Base-by-base conservation (phyloP, 2,113 vertebrate genomes). In the Notothenia rossii region DNA sequence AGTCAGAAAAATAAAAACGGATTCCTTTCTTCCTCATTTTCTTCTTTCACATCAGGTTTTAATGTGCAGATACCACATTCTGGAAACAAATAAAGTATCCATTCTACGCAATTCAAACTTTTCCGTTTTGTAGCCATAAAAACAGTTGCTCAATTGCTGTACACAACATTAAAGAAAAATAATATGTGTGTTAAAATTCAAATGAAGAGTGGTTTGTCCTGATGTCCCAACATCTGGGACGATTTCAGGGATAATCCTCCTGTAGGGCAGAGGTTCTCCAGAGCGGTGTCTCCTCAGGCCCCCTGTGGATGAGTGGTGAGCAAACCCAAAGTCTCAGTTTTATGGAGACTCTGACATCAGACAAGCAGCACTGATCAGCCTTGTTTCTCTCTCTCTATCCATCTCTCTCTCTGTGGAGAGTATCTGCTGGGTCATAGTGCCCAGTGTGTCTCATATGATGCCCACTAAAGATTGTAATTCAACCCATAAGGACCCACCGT, bases 361-460 rank as follows among this genome's bases (percentile, higher is more conserved):
- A 93, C 91, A 90, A 88, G 84, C 64, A 64, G 77, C 82, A 88
- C 64, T 89, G 86, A 93, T 93, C 86, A 85, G 61, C 82, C 59
- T 58, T 33, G 63, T 45, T 64, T 48, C 53, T 63, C 15, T 25
- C 20, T 69, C 50, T 62, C 72, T 72, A 11, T 77, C 65, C 74
- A 15, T 51, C n/a, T 70, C 75, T 71, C 14, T 79, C 65, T 76
- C 14, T 55, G 49, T 85, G 72, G 69, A 71, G 77, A 77, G 56
- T 78, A 60, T 86, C 88, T 91, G 86, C 94, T 92, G 94, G 95
- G 94, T 95, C 95, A 91, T 95, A 95, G 93, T 88, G 94, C 93
- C 90, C 91, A 81, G 64, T 56, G 36, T 18, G 11, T 77, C 69
- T 43, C 60, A 43, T 15, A 18, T 7, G n/a, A 0, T 18, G 29